phyloP scores from a whole-genome alignment of 2,113 vertebrate species.

The Erythrocebus patas region DNA sequence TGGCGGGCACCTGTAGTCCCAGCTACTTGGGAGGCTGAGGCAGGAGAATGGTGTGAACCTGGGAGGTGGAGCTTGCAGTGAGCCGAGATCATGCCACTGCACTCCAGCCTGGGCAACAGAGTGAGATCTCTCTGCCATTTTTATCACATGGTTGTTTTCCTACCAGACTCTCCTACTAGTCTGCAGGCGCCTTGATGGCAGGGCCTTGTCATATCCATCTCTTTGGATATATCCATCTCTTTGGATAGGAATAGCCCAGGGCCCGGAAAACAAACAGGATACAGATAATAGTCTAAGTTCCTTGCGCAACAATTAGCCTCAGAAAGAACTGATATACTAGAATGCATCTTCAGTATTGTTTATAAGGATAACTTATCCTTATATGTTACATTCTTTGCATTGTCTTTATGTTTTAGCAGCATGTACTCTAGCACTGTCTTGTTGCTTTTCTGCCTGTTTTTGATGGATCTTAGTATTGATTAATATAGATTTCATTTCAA shows the following conservation, averaged over 20 bases:
- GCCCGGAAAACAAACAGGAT: neutral
- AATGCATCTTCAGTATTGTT: neutral
- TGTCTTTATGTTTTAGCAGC: neutral
- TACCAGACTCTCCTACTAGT: neutral
- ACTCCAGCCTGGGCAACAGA: neutral
- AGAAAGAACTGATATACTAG: neutral
- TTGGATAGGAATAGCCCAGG: neutral
- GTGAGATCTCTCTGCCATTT: neutral
- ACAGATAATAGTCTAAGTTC: neutral
- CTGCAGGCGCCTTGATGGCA: neutral
- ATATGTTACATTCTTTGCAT: neutral
- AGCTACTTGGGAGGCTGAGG: too few relatives aligned
- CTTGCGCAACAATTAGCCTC: neutral
- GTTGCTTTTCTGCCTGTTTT: neutral
- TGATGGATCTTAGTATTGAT: neutral
- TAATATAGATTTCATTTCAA: neutral
- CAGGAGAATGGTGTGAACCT: too few relatives aligned
- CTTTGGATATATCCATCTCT: neutral
- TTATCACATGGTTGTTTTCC: neutral
- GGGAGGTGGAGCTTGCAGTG: neutral
- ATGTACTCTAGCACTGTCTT: neutral
- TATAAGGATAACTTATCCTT: neutral
- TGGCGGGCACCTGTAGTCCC: too few relatives aligned
- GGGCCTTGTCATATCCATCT: neutral
- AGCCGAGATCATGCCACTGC: fast-evolving